phyloP scores from a whole-genome alignment of 1,140 invertebrate genomes.

The Formica selysi region DNA sequence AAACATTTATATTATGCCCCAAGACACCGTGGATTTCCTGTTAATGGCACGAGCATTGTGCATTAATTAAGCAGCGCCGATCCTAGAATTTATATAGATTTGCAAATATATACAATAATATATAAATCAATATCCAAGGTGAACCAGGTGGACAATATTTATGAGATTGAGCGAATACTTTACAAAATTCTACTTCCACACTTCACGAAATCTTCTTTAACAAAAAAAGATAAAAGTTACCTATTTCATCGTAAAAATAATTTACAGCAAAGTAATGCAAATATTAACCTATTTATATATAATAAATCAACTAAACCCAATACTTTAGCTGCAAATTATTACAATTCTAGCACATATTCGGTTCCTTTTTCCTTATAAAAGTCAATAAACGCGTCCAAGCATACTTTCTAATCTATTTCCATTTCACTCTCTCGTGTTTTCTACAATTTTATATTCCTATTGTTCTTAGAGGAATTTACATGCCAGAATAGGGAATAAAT shows the following conservation, averaged over 20 bases:
- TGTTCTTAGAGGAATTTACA: constrained; percentile 62
- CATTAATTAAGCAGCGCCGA: constrained; percentile 31
- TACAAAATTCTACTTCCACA: background rate
- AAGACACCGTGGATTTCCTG: constrained; percentile 38
- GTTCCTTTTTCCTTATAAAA: constrained; percentile 29
- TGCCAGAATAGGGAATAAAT: constrained; percentile 47
- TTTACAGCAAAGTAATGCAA: constrained; percentile 31
- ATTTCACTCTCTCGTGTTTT: constrained; percentile 45
- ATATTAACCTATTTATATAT: constrained; percentile 42
- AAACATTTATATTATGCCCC: constrained; percentile 39
- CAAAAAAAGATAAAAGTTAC: constrained; percentile 1
- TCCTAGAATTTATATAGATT: background rate
- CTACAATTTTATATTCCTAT: constrained; percentile 58
- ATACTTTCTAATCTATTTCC: constrained; percentile 60
- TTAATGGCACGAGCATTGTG: constrained; percentile 23
- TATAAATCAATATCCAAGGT: constrained; percentile 7
- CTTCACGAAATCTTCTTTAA: background rate
- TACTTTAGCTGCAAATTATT: constrained; percentile 51
- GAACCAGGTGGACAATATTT: background rate
- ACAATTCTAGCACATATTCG: constrained; percentile 10
- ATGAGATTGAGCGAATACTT: background rate
- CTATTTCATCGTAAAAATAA: constrained; percentile 17
- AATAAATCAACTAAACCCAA: constrained; percentile 41
- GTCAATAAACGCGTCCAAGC: constrained; percentile 36
- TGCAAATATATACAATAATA: background rate